A percentile compares a stretch with the other conserved stretches of the same genome.
Evolutionary conservation across 2,797 vertebrate species (phyloP).

Genomic region (Sebastes trivittatus): DNA sequence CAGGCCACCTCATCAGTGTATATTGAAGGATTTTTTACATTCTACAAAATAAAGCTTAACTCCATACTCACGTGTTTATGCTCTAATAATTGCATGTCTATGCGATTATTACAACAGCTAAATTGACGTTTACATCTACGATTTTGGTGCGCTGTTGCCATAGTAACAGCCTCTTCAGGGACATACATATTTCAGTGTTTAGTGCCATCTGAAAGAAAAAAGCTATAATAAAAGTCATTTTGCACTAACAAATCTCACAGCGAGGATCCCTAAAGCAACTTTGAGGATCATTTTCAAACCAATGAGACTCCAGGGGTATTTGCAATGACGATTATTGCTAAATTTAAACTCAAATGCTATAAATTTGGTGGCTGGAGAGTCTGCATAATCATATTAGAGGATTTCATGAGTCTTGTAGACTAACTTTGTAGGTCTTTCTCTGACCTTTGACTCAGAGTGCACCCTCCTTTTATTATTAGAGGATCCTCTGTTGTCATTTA

Average conservation of each 20-base stretch:
- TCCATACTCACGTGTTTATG: background rate
- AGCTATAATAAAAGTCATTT: conserved; percentile 9
- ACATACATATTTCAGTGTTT: conserved; percentile 46
- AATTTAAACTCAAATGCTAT: background rate
- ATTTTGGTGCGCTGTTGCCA: conserved; percentile 51
- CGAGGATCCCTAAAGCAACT: background rate
- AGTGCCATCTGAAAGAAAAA: conserved; percentile 29
- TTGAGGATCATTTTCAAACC: conserved; percentile 7
- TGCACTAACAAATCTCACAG: conserved; percentile 4
- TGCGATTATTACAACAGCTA: conserved; percentile 11
- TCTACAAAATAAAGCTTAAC: background rate
- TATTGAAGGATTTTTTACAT: background rate
- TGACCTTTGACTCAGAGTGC: background rate
- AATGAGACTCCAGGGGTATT: background rate
- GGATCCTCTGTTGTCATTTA: background rate
- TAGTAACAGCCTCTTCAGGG: conserved; percentile 58
- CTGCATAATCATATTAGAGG: background rate
- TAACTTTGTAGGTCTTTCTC: background rate
- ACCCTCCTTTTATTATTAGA: background rate
- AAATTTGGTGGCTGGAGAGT: background rate
- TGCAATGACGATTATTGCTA: background rate
- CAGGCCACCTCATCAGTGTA: background rate
- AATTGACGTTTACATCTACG: conserved; percentile 38
- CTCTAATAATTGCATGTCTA: conserved; percentile 14
- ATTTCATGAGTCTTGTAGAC: background rate